phyloP scores from a whole-genome alignment of 2,888 invertebrate genomes.

The Drosophila anomelani region DNA sequence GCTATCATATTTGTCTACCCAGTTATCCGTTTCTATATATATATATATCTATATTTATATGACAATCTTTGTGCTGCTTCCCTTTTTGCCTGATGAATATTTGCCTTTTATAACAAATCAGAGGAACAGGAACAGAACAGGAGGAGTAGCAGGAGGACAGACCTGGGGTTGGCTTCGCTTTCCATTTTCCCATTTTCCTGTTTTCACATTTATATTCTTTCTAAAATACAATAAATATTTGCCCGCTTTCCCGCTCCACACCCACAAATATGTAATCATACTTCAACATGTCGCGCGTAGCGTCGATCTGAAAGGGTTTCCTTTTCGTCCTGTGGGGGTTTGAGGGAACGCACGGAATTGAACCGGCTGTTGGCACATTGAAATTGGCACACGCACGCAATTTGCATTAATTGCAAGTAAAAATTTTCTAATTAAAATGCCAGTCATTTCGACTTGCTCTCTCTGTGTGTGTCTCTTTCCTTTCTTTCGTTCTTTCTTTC shows the following conservation, averaged over 20 bases:
- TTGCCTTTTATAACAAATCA: conserved; percentile 78
- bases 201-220: conserved; percentile 35
- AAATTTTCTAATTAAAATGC: conserved; percentile 82
- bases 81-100: conserved; percentile 74
- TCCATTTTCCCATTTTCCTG: background rate
- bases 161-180: background rate
- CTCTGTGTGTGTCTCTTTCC: background rate
- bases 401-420: conserved; percentile 79
- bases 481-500: background rate
- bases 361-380: conserved; percentile 64
- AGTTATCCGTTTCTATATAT: conserved; percentile 20
- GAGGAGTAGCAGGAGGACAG: background rate
- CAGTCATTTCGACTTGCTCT: conserved; percentile 63
- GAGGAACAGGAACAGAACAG: conserved; percentile 18
- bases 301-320: conserved; percentile 57
- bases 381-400: conserved; percentile 81
- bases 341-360: conserved; percentile 49
- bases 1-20: conserved; percentile 55
- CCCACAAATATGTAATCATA: conserved; percentile 73
- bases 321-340: background rate
- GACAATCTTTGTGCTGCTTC: conserved; percentile 18
- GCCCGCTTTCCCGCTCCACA: conserved; percentile 47
- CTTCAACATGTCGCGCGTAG: conserved; percentile 60
- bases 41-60: conserved; percentile 21
- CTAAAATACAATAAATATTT: conserved; percentile 78